Base-by-base conservation (phyloP, 2,888 invertebrate species). In the Eurois occulta region DNA sequence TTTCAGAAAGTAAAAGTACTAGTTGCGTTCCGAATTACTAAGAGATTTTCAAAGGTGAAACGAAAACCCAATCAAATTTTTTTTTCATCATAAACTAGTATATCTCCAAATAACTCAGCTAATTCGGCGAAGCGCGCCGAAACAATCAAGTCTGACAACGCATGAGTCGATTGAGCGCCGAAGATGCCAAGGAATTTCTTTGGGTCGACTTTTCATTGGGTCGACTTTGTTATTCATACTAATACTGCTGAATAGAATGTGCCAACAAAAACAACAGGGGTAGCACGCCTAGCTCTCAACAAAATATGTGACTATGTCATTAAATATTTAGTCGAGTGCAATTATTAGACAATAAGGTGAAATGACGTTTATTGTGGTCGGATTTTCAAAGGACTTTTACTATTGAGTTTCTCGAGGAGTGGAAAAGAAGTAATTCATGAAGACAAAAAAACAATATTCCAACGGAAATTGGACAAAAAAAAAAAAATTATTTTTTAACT, bases 11-110 rank as follows among this genome's bases (percentile, higher is more conserved):
- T n/a, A n/a, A n/a, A n/a, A n/a, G n/a, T n/a, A n/a, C n/a, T n/a
- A n/a, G 48, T 24, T 66, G 75, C 24, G n/a, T 78, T 16, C 68
- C 70, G 3, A 41, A 67, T 24, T 64, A 70, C 38, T 13, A 8
- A 0, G 8, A 24, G 2, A 32, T 21, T 32, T 10, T 11, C 24
- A 35, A 18, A 28, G 8, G 38, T 24, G n/a, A n/a, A n/a, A n/a
- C n/a, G n/a, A n/a, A n/a, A n/a, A n/a, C n/a, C n/a, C 32, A 24
- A 28, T 52, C 66, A 35, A 32, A 52, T n/a, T 48, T 46, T 16
- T 43, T 74, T 58, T 11, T 35, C 41, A 28, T 21, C n/a, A 21
- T 13, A 32, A 13, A n/a, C 21, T 32, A 52, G n/a, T 32, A 21
- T n/a, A n/a, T 52, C n/a, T 77, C 7, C 10, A 6, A 76, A 32